Base-by-base conservation (phyloP, 2,113 vertebrate species). In the Gobiocypris rarus region DNA sequence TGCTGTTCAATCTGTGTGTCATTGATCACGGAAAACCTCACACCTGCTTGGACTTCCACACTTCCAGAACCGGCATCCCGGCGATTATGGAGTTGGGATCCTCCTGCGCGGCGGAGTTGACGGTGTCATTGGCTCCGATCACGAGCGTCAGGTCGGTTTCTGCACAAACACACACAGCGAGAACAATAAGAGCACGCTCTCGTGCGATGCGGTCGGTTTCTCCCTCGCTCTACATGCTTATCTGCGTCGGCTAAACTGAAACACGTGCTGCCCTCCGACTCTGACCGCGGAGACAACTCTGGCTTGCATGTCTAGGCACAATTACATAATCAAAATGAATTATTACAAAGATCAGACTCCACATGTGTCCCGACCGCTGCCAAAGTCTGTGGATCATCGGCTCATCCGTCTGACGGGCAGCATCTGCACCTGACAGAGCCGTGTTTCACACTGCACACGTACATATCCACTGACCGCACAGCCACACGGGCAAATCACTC, bases 11-110 rank as follows among this genome's bases (percentile, higher is more conserved):
- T 17, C 14, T 19, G 52, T 17, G 5, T 45, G 11, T 45, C 11
- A 45, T 38, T 5, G 34, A 38, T 45, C 43, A 45, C 9, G 0
- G 43, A 10, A 45, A 45, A 45, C 10, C 43, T 3, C 43, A 45
- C 88, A 99, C 98, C 97, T 99, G 98, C 89, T 99, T 99, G 14
- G 98, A 95, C 90, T 98, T 99, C 97, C 97, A 99, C 87, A 99
- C 97, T 91, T 99, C 97, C 74, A 99, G 95, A 75, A 99, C 97
- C 0, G 97, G 98, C 97, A 99, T 99, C 74, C 98, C 98, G 83
- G 97, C 97, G 76, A 98, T 99, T 86, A 99, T 96, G 70, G 97
- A 99, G 91, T 99, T 99, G 0, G 97, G 97, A 87, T 99, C 97
- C 91, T 99, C 97, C 75, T 98, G 98, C 76, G 98, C 93, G 7